These are phyloP conservation scores for Hippopotamyrus pictus DNA, from an alignment of 2,797 vertebrate species.

Conservation along the genomic window DNA sequence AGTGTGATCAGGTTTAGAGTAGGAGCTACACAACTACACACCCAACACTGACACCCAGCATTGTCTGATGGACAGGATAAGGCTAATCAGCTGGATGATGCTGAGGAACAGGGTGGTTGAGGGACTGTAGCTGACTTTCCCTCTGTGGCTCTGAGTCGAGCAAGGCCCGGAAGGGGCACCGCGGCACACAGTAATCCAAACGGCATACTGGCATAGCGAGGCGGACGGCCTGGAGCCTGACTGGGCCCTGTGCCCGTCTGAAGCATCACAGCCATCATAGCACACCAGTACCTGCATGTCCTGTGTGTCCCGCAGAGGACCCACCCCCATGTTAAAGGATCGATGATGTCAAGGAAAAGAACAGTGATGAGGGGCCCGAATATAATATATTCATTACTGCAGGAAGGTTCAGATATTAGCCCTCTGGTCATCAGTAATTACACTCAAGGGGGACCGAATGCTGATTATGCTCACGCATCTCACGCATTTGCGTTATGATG, in stretches of 20 bases:
- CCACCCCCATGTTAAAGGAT: background rate
- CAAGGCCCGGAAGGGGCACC: background rate
- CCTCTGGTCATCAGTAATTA: background rate
- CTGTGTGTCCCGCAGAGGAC: background rate
- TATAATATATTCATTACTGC: background rate
- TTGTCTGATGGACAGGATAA: background rate
- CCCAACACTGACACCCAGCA: background rate
- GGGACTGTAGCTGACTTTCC: background rate
- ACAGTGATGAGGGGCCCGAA: background rate
- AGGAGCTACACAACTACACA: background rate
- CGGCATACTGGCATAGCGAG: background rate
- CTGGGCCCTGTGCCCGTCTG: background rate
- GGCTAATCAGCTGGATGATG: background rate
- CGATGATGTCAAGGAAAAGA: background rate
- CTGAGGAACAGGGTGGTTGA: background rate
- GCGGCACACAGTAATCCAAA: background rate
- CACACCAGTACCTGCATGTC: background rate
- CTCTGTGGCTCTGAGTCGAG: background rate
- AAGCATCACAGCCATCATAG: background rate
- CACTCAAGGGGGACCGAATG: background rate
- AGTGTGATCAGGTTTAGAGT: background rate
- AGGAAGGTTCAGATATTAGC: background rate
- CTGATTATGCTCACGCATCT: background rate
- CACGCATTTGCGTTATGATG: background rate
- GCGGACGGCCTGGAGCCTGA: background rate